Percentiles rank a stretch among this genome's conserved stretches.
phyloP scores from a whole-genome alignment of 2,113 vertebrate genomes.

The Corvus cornix region DNA sequence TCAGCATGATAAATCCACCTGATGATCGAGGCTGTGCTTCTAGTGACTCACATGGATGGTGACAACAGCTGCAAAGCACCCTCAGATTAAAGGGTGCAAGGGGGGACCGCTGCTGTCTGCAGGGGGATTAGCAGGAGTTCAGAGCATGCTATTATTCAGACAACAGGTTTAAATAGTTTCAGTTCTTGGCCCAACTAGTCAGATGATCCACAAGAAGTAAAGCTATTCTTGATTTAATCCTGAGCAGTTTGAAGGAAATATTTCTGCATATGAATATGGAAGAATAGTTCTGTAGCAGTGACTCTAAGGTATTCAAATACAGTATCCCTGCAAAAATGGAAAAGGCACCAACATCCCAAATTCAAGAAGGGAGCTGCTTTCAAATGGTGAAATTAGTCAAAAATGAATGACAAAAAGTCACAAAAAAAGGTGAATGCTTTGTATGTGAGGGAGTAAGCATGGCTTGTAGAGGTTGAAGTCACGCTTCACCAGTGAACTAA shows the following conservation, averaged over 20 bases:
- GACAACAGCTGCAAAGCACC: not conserved
- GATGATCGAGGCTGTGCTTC: not conserved
- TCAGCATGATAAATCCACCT: not conserved
- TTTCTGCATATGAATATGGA: not conserved
- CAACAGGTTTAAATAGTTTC: not conserved
- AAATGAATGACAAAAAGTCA: not conserved
- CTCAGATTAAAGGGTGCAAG: not conserved
- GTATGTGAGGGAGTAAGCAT: not conserved
- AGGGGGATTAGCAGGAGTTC: not conserved
- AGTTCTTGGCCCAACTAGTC: not conserved
- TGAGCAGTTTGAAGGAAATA: not conserved
- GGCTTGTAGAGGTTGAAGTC: not conserved
- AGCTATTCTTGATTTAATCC: not conserved
- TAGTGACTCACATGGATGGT: not conserved
- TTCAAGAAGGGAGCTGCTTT: not conserved
- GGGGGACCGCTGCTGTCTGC: not conserved
- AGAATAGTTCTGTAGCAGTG: not conserved
- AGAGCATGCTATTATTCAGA: rapidly evolving
- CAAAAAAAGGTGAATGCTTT: not conserved
- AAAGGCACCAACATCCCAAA: not conserved
- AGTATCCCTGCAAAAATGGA: not conserved
- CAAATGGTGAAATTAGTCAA: not conserved
- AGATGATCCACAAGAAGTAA: not conserved
- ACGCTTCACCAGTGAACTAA: not conserved
- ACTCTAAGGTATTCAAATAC: not conserved